Base-by-base conservation (phyloP, 2,797 vertebrate genomes). In the Acanthurus lineatus region DNA sequence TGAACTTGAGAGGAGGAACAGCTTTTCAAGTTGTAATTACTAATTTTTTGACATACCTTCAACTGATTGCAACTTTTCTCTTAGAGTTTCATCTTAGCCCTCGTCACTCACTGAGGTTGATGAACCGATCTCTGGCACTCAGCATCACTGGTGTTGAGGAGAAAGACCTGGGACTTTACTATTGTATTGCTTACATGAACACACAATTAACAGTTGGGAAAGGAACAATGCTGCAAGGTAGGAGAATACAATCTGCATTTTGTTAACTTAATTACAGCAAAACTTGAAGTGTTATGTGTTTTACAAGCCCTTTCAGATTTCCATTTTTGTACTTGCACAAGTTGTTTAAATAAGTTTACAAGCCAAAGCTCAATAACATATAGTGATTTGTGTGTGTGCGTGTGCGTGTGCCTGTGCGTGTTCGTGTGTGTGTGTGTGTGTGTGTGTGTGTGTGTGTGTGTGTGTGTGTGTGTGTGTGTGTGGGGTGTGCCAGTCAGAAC, bases 141-240 rank as follows among this genome's bases (percentile, higher is more conserved):
- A 57, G 0, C 5, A 89, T 86, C 48, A 22, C 22, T 12, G 15
- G 0, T 6, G 14, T 86, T 8, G 65, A 70, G 19, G 56, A 76
- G 14, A 6, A 0, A 3, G 85, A 87, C 45, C 73, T 86, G 32
- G 83, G 78, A 1, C 16, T 87, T 73, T 89, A 84, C 64, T 89
- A 75, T 70, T 89, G 87, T 6, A 17, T 84, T 16, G 76, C 51
- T 28, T 58, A 22, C 19, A 17, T 70, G 11, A 71, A 76, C 19
- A 0, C 22, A 0, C 22, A 0, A 10, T 38, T 86, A 25, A 49
- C 2, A 0, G 57, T 86, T 28, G 85, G 83, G 12, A 69, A 0
- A 9, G 83, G 73, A 78, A 69, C 58, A 22, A 9, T 8, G 1
- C 68, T 87, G 58, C 38, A 69, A 16, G 71, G 81, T 86, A 74